Evolutionary conservation across 2,113 vertebrate genomes (phyloP).

Genomic region (Anser cygnoides): DNA sequence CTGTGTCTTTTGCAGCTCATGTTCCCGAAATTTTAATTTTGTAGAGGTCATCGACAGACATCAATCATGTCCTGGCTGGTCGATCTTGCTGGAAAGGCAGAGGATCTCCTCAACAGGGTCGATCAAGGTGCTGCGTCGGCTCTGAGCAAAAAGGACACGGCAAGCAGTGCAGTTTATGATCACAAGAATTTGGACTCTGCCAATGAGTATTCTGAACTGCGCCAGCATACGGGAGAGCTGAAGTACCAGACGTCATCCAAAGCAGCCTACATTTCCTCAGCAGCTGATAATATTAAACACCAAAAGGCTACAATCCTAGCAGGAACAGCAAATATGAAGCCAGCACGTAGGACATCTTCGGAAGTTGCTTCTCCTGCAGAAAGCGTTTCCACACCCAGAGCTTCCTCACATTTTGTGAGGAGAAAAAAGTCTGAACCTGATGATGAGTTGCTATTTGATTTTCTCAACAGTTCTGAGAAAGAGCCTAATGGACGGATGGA

Average conservation of each 20-base stretch:
- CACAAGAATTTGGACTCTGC: constrained; percentile 52
- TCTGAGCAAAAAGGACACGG: constrained; percentile 78
- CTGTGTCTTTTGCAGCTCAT: constrained; percentile 38
- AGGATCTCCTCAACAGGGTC: constrained; percentile 94
- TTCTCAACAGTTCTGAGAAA: constrained; percentile 95
- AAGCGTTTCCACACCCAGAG: constrained; percentile 68
- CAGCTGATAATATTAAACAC: constrained; percentile 89
- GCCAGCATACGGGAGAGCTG: constrained; percentile 54
- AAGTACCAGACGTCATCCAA: constrained; percentile 71
- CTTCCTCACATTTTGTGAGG: constrained; percentile 88
- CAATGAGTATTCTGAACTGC: constrained; percentile 63
- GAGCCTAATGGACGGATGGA: constrained; percentile 82
- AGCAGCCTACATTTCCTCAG: constrained; percentile 83
- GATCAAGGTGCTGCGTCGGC: constrained; percentile 95
- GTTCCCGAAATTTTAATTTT: not conserved
- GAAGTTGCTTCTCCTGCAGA: constrained; percentile 63
- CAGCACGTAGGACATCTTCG: constrained; percentile 22
- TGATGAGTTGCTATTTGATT: constrained; percentile 96
- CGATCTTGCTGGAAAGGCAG: constrained; percentile 93
- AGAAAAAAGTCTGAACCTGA: constrained; percentile 91
- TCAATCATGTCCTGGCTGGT: constrained; percentile 92
- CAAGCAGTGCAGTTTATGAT: constrained; percentile 50
- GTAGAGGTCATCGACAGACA: not conserved
- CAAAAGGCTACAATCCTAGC: constrained; percentile 85
- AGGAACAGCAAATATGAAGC: constrained; percentile 81